These are phyloP conservation scores for Sciurus carolinensis DNA, from an alignment of 2,797 vertebrate genomes.

Conservation along the genomic window DNA sequence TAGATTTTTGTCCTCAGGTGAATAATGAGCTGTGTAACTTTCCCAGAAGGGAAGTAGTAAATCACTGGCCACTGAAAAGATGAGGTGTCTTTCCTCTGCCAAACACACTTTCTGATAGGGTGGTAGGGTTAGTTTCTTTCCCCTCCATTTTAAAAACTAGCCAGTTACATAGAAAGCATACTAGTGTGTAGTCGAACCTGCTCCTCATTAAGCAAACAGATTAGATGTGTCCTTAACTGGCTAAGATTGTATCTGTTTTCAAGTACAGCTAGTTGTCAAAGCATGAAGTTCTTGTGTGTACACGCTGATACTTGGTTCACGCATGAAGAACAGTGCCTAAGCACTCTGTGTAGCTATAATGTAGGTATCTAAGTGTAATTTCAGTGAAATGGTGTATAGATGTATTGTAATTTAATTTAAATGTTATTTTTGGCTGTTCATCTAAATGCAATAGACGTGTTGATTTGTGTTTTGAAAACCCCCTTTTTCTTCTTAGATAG, in stretches of 20 bases:
- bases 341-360: slow-evolving; percentile 95
- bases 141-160: slow-evolving; percentile 67
- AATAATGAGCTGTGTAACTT: slow-evolving; percentile 56
- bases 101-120: slow-evolving; percentile 73
- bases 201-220: slow-evolving; percentile 85
- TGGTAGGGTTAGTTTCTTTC: slow-evolving; percentile 65
- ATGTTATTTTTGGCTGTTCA: slow-evolving; percentile 89
- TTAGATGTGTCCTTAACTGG: slow-evolving; percentile 88
- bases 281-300: slow-evolving; percentile 91
- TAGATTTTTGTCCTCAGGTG: slow-evolving; percentile 74
- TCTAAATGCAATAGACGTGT: slow-evolving; percentile 90
- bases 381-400: slow-evolving; percentile 92
- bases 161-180: slow-evolving; percentile 77
- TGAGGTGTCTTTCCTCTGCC: slow-evolving; percentile 69
- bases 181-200: slow-evolving; percentile 83
- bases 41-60: slow-evolving; percentile 10
- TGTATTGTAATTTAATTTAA: slow-evolving; percentile 90
- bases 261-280: slow-evolving; percentile 89
- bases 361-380: slow-evolving; percentile 93
- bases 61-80: slow-evolving; percentile 52
- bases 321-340: slow-evolving; percentile 96
- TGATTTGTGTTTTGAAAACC: slow-evolving; percentile 72
- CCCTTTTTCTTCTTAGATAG: slow-evolving; percentile 69
- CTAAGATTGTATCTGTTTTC: slow-evolving; percentile 89
- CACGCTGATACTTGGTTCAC: slow-evolving; percentile 92